Evolutionary conservation across 1,140 invertebrate genomes (phyloP).

Genomic region (Elysia chlorotica): DNA sequence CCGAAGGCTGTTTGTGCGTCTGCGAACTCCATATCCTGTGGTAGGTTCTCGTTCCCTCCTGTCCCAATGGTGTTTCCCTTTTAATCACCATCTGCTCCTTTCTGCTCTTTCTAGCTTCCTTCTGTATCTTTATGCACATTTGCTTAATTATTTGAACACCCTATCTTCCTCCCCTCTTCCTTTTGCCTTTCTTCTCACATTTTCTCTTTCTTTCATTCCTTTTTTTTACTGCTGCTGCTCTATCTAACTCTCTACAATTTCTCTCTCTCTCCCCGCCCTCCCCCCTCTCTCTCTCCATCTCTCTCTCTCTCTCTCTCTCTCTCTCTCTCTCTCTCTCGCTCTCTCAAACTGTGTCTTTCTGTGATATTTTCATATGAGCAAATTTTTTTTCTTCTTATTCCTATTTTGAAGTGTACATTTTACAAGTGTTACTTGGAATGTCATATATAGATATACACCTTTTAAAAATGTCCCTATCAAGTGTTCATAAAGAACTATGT

Average conservation of each 20-base stretch:
- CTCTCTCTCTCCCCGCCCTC: neutral
- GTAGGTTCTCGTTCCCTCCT: too few species aligned
- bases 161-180: neutral
- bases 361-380: neutral
- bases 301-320: neutral
- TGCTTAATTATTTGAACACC: too few species aligned
- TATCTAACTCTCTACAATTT: neutral
- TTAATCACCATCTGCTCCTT: too few species aligned
- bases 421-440: neutral
- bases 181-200: neutral
- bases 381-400: neutral
- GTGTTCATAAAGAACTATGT: neutral
- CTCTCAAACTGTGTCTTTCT: neutral
- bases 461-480: neutral
- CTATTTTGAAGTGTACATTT: neutral
- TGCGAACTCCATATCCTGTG: too few species aligned
- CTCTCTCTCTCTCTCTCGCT: constrained; percentile 1
- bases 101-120: too few species aligned
- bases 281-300: neutral
- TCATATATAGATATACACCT: neutral
- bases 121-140: too few species aligned
- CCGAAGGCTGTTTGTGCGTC: too few species aligned
- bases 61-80: too few species aligned
- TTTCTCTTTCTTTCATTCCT: neutral
- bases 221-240: neutral